A percentile compares a stretch with the other conserved stretches of the same genome.
Conservation (phyloP, 2,113 vertebrate species). For the Entomyzon cyanotis region DNA sequence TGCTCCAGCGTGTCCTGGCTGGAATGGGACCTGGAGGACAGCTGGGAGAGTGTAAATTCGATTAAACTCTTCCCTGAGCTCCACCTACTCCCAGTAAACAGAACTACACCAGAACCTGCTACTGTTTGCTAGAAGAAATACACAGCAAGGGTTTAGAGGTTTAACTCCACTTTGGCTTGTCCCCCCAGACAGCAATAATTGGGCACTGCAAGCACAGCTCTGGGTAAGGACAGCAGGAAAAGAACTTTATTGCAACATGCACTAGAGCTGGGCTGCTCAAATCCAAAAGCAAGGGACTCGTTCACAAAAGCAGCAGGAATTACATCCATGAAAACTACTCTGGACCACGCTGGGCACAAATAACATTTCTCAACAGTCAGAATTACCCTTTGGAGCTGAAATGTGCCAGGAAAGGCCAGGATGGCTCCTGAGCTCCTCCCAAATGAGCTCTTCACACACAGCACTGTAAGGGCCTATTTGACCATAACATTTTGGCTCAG, state of each 20-base stretch:
- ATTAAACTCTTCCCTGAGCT: not conserved
- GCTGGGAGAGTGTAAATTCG: not conserved
- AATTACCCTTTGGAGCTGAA: not conserved
- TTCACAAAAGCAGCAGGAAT: not conserved
- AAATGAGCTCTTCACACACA: too few species aligned
- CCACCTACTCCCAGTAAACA: too few species aligned
- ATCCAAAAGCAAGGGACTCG: not conserved
- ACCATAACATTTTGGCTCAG: not conserved
- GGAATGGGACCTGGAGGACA: rapidly evolving
- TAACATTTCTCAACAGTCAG: rapidly evolving
- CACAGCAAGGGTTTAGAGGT: not conserved
- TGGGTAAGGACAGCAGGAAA: not conserved
- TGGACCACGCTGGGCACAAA: not conserved
- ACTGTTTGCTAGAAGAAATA: rapidly evolving
- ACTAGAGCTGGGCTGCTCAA: not conserved
- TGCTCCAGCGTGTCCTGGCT: not conserved
- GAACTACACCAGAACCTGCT: rapidly evolving
- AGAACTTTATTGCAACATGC: not conserved
- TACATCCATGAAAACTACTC: not conserved
- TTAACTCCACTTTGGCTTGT: not conserved
- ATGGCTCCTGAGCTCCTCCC: not conserved
- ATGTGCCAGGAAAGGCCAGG: not conserved
- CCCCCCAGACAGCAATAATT: not conserved
- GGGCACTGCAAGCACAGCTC: not conserved
- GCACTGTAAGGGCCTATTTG: too few species aligned